Conservation (phyloP, 2,797 vertebrate species). For the Perodicticus potto region DNA sequence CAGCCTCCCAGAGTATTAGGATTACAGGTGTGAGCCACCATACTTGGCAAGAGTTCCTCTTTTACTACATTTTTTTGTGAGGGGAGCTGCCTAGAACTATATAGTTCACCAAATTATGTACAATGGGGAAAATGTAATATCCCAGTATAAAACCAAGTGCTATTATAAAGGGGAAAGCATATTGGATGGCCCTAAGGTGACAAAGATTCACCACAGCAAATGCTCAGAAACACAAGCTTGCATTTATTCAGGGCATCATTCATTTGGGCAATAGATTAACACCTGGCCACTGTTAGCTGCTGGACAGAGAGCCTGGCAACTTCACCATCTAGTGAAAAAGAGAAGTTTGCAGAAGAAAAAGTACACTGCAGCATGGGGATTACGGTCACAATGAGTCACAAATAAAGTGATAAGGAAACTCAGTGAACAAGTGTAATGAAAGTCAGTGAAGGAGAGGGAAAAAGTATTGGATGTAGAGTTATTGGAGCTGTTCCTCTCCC, state of each 20-base stretch:
- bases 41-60: background rate
- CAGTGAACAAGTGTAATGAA: background rate
- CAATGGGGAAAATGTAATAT: background rate
- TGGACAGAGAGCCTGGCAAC: background rate
- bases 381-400: background rate
- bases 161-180: background rate
- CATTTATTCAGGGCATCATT: background rate
- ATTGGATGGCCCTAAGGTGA: background rate
- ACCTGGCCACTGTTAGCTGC: background rate
- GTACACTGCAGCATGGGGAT: background rate
- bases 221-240: background rate
- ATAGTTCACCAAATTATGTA: background rate
- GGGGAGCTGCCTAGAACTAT: constrained; percentile 13
- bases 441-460: background rate
- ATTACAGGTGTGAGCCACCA: too few species aligned
- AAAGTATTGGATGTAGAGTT: background rate
- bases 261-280: background rate
- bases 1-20: too few species aligned
- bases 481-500: background rate
- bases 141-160: background rate
- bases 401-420: constrained; percentile 32
- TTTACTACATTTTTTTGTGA: background rate
- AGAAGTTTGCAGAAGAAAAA: background rate
- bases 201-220: background rate
- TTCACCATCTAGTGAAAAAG: background rate